A percentile compares a stretch with the other conserved stretches of the same genome.
Conservation (phyloP, 2,888 invertebrate species). For the Lochmaea capreae region DNA sequence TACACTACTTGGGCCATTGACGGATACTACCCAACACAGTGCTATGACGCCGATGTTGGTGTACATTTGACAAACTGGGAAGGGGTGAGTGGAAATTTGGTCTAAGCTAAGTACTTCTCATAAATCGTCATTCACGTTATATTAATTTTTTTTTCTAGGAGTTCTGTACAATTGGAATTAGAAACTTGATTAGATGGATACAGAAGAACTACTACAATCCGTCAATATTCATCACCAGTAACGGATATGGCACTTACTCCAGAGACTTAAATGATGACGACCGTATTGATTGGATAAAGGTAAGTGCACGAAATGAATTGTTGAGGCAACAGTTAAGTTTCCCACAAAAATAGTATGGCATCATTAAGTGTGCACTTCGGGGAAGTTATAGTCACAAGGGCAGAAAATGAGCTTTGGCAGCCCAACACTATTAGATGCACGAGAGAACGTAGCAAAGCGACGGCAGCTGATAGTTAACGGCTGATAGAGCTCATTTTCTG, state of each 20-base stretch:
- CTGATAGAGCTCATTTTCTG: no score
- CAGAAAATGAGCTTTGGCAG: no score
- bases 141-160: conserved; percentile 19
- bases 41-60: conserved; percentile 15
- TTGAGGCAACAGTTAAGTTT: no score
- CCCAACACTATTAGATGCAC: no score
- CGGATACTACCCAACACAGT: neutral
- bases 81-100: neutral
- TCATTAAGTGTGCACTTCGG: neutral
- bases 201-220: conserved; percentile 23
- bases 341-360: neutral
- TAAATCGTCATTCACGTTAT: neutral
- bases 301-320: neutral
- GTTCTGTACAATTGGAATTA: conserved; percentile 17
- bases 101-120: no score
- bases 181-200: conserved; percentile 17
- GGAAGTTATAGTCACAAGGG: neutral
- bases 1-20: neutral
- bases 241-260: neutral
- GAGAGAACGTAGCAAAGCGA: no score
- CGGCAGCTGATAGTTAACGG: no score
- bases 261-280: conserved; percentile 20
- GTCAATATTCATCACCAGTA: conserved; percentile 22
- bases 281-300: conserved; percentile 20
- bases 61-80: neutral